Evolutionary conservation across 35 echinoderm and acorn worm species (phyloP), one percentile per base, ranked within the genome.

Genomic region (Chiridota heheva): DNA sequence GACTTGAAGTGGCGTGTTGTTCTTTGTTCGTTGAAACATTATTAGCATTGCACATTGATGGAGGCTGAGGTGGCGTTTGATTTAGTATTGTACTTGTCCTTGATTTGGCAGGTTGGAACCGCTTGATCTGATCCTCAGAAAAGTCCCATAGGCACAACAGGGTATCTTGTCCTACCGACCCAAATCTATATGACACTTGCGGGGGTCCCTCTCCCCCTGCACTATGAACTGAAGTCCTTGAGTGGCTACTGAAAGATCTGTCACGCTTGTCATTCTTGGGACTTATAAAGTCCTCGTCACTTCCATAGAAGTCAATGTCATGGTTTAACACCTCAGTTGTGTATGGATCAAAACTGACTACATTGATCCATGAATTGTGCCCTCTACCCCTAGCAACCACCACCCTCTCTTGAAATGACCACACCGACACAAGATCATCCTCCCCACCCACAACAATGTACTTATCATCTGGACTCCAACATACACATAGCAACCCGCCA

Each of bases 111-210:
- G 95, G 89, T 45, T 98, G 89, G 43, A 84, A 84, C 44, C 71
- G 84, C 17, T 77, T 72, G 16, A 98, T 48, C 55, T 84, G 45
- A 60, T 98, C 95, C 81, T 98, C 95, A 41, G 89, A 91, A 28
- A 98, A 82, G 43, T 98, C 95, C 95, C 95, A 98, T 56, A 98
- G 89, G 81, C 95, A 98, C 58, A 98, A 79, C 51, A 88, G 80
- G 36, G 95, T 98, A 80, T 98, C 95, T 69, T 98, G 95, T 7
- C 89, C 95, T 26, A 98, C 90, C 2, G 95, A 98, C 10, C 89
- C 95, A 85, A 98, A 98, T 48, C 95, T 83, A 44, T 98, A 98
- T 18, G 86, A 83, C 32, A 92, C 84, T 5, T 84, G 48, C 17
- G 73, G 58, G 16, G 80, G 20, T 10, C 80, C 63, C 22, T 84